These are phyloP conservation scores for Chlorocebus sabaeus DNA, from an alignment of 2,113 vertebrate species.

Conservation along the genomic window DNA sequence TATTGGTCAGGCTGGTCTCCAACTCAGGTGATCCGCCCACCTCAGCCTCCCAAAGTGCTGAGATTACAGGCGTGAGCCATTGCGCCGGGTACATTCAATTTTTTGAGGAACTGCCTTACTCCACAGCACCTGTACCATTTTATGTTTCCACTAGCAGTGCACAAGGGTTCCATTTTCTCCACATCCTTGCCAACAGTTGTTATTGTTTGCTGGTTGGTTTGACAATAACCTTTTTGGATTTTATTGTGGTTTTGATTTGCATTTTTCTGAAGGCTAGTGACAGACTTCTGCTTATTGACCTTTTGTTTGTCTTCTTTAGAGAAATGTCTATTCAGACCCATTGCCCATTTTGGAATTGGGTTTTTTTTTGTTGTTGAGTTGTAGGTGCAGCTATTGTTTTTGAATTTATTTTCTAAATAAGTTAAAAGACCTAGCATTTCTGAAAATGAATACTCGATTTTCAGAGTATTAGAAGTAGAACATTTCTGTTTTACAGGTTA, in stretches of 20 bases:
- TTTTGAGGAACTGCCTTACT: neutral
- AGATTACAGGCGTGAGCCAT: too few species aligned
- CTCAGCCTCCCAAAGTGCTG: too few species aligned
- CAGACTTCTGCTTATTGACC: neutral
- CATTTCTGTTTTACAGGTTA: neutral
- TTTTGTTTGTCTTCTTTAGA: neutral
- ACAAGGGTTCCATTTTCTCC: neutral
- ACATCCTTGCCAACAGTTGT: neutral
- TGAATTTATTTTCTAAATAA: neutral
- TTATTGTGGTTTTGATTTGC: conserved; percentile 11
- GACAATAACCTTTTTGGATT: neutral
- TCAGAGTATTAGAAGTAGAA: neutral
- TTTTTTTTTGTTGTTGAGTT: neutral
- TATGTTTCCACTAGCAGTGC: neutral
- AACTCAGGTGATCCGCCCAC: too few species aligned
- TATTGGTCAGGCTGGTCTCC: too few species aligned
- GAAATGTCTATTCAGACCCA: neutral
- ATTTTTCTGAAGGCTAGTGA: neutral
- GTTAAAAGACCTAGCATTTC: conserved; percentile 30
- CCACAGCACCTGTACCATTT: neutral
- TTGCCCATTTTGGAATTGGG: neutral
- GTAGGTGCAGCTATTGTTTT: neutral
- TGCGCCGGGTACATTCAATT: neutral
- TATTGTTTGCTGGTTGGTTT: neutral
- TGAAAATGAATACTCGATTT: neutral